phyloP scores from a whole-genome alignment of 2,113 vertebrate genomes.

The Bambusicola thoracicus region DNA sequence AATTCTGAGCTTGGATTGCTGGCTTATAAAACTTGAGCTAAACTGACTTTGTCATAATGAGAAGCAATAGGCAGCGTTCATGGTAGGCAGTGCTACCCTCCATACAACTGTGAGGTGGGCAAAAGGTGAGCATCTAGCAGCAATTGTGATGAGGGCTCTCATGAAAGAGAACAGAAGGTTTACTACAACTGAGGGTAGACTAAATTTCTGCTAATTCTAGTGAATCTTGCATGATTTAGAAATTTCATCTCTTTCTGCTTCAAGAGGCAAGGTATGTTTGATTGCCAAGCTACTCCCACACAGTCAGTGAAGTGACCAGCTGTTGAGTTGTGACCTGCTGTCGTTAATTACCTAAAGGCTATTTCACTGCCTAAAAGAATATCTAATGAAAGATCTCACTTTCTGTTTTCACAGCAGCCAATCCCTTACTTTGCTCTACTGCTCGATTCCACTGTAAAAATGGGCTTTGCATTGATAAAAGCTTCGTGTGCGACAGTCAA shows the following conservation, averaged over 20 bases:
- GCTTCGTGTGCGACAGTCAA: conserved; percentile 94
- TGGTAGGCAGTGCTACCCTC: background rate
- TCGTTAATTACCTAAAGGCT: background rate
- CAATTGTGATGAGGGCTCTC: background rate
- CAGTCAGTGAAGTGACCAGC: background rate
- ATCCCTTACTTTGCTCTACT: conserved; percentile 92
- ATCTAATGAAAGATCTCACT: conserved; percentile 15
- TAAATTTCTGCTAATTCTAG: conserved; percentile 6
- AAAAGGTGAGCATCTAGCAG: background rate
- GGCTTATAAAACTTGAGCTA: background rate
- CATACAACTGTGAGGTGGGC: background rate
- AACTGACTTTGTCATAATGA: background rate
- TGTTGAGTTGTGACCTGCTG: background rate
- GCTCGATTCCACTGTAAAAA: conserved; percentile 95
- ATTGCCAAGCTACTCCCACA: background rate
- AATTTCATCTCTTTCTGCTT: background rate
- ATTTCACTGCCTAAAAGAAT: background rate
- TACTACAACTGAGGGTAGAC: background rate
- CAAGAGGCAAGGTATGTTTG: background rate
- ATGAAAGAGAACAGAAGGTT: conserved; percentile 14
- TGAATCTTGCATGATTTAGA: conserved; percentile 13
- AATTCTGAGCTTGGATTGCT: background rate
- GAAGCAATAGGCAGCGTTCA: background rate
- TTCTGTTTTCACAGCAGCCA: conserved; percentile 82
- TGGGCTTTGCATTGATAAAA: conserved; percentile 95